Percentiles rank a stretch among this genome's conserved stretches.
phyloP scores from a whole-genome alignment of 2,113 vertebrate species.

The Sebastes fasciatus region DNA sequence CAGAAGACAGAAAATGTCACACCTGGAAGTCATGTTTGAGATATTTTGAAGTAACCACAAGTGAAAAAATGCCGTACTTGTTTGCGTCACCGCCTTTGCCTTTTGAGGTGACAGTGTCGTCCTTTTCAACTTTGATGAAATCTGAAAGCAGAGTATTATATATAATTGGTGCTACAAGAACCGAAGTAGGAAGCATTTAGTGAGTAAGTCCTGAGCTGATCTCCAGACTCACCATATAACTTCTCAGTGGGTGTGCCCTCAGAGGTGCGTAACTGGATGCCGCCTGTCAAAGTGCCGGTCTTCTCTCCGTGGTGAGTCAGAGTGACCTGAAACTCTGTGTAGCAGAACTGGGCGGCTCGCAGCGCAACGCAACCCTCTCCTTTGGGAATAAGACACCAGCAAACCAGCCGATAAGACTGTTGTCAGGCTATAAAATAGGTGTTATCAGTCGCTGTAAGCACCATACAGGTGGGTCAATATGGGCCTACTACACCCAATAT shows the following conservation, averaged over 20 bases:
- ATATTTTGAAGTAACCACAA: not conserved
- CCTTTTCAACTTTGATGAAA: conserved; percentile 95
- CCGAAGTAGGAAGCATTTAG: not conserved
- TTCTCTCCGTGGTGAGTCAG: conserved; percentile 95
- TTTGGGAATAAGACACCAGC: conserved; percentile 61
- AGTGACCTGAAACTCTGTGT: conserved; percentile 88
- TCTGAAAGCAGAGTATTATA: conserved; percentile 81
- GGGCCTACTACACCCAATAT: too few relatives aligned
- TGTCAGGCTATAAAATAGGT: too few relatives aligned
- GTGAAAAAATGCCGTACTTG: conserved; percentile 66
- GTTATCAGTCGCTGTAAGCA: too few relatives aligned
- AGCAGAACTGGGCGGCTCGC: conserved; percentile 86
- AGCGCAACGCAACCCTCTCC: conserved; percentile 97
- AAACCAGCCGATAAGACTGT: too few relatives aligned
- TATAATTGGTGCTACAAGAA: not conserved
- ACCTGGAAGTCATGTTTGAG: not conserved
- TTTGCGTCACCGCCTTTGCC: conserved; percentile 77
- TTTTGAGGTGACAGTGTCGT: conserved; percentile 89
- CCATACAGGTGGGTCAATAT: too few relatives aligned
- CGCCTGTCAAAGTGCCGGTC: conserved; percentile 90
- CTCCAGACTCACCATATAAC: conserved; percentile 90
- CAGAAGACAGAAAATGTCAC: conserved; percentile 23
- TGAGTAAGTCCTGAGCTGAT: not conserved
- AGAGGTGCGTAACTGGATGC: conserved; percentile 91
- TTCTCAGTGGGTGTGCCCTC: conserved; percentile 94